Conservation (phyloP, 2,113 vertebrate genomes). For the Syngnathoides biaculeatus region DNA sequence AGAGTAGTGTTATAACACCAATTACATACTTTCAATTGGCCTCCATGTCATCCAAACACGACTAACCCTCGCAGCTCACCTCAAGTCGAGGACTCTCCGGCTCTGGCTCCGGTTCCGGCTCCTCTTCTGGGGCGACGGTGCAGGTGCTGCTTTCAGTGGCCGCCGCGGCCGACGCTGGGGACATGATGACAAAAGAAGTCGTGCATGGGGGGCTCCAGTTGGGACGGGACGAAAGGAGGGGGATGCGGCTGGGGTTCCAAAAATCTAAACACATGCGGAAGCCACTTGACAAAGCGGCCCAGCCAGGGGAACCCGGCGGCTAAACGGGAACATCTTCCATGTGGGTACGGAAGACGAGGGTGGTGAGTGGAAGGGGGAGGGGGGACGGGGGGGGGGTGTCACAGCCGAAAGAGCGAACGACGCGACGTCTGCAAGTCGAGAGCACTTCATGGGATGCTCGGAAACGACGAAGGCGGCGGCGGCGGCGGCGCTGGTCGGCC, state of each 20-base stretch:
- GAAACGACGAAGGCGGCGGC: constrained; percentile 31
- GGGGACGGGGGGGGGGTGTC: neutral
- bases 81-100: constrained; percentile 65
- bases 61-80: constrained; percentile 45
- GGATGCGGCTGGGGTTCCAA: constrained; percentile 17
- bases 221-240: constrained; percentile 23
- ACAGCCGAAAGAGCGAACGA: constrained; percentile 19
- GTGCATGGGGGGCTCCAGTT: constrained; percentile 60
- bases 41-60: neutral
- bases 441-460: constrained; percentile 25
- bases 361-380: constrained; percentile 5
- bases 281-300: constrained; percentile 13
- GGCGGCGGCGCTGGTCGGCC: constrained; percentile 28
- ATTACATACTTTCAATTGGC: neutral
- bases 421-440: constrained; percentile 10
- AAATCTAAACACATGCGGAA: constrained; percentile 37
- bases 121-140: constrained; percentile 60
- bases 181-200: constrained; percentile 60
- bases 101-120: constrained; percentile 11
- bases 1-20: neutral
- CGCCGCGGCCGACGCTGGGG: constrained; percentile 68
- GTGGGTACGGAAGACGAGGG: constrained; percentile 38
- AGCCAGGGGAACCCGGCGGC: constrained; percentile 8
- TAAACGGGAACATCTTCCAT: constrained; percentile 30
- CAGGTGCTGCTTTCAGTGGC: constrained; percentile 67